phyloP scores from a whole-genome alignment of 1,140 invertebrate genomes.

The Nomia melanderi region DNA sequence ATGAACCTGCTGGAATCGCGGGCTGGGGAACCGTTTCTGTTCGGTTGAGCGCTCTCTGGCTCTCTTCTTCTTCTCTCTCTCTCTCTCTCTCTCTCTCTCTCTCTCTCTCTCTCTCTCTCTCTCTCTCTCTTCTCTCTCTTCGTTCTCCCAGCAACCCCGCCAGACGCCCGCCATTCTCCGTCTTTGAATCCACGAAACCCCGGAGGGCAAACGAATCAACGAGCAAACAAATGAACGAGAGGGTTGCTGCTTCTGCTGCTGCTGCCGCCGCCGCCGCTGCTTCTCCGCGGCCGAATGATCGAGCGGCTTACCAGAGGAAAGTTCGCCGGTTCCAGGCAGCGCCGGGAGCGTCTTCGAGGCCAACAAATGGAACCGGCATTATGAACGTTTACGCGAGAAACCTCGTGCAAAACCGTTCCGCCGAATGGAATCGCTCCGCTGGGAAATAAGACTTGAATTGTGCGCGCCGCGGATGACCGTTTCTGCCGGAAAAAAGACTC shows the following conservation, averaged over 20 bases:
- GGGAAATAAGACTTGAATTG: neutral
- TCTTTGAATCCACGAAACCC: slow-evolving; percentile 62
- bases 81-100: neutral
- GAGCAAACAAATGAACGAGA: slow-evolving; percentile 57
- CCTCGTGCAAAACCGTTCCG: neutral
- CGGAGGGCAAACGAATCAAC: slow-evolving; percentile 61
- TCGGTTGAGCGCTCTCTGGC: slow-evolving; percentile 45
- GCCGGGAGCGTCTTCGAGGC: slow-evolving; percentile 18
- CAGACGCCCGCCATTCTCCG: slow-evolving; percentile 14
- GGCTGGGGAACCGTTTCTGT: slow-evolving; percentile 50
- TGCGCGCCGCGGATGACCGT: too few relatives aligned
- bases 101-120: too few relatives aligned
- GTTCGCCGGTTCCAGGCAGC: neutral
- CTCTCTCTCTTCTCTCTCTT: neutral
- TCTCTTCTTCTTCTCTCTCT: neutral
- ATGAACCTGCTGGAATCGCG: slow-evolving; percentile 75
- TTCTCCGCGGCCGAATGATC: slow-evolving; percentile 61
- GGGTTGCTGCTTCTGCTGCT: slow-evolving; percentile 29
- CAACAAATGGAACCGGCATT: slow-evolving; percentile 37
- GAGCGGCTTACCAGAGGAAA: slow-evolving; percentile 49
- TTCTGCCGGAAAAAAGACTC: neutral
- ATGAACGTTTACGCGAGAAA: slow-evolving; percentile 42
- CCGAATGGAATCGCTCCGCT: slow-evolving; percentile 1
- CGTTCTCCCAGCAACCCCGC: neutral
- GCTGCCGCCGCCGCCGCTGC: slow-evolving; percentile 28